Evolutionary conservation across 1,140 invertebrate species (phyloP).

Genomic region (Zaprionus gabonicus): DNA sequence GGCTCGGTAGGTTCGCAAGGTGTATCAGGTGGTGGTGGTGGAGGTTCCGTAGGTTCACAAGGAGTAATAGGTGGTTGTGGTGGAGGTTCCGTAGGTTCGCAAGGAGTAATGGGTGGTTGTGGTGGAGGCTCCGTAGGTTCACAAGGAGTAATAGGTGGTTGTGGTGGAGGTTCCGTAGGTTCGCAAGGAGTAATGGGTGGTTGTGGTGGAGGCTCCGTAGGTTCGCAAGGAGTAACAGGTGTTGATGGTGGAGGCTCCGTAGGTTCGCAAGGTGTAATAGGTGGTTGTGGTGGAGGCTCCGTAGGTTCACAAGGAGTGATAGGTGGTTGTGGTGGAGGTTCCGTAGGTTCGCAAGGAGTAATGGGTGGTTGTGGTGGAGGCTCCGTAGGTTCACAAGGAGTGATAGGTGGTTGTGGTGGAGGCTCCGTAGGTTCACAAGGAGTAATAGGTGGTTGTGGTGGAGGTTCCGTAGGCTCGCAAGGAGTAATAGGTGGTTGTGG

Average conservation of each 20-base stretch:
- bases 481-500: no score
- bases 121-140: background rate
- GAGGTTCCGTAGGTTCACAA: background rate
- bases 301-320: no score
- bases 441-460: background rate
- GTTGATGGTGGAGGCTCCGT: slow-evolving; percentile 13
- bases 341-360: no score
- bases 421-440: no score
- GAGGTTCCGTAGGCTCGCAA: background rate
- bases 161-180: background rate
- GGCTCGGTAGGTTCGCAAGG: background rate
- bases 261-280: background rate
- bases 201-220: background rate
- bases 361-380: background rate
- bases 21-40: background rate
- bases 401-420: no score
- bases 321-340: background rate
- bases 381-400: background rate
- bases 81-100: background rate
- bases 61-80: background rate
- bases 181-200: background rate
- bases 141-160: background rate
- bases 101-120: background rate
- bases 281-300: background rate
- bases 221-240: background rate